Base-by-base conservation (phyloP, 2,888 invertebrate genomes). In the Heliconius sara region DNA sequence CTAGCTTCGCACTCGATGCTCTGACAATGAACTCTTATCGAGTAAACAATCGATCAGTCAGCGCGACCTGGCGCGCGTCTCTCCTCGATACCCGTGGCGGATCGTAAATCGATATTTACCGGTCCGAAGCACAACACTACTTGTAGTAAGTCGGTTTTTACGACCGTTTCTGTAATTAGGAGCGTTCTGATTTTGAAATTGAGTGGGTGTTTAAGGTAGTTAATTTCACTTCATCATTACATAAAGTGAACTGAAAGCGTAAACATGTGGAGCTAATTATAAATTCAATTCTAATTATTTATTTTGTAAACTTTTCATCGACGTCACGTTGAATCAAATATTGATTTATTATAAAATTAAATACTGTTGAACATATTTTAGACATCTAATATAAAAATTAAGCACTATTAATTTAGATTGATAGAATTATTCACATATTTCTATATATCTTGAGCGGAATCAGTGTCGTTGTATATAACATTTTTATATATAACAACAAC, bases 11-110 rank as follows among this genome's bases (percentile, higher is more conserved):
- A 91, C 91, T 92, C 91, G 88, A 87, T 88, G 83, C 87, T 91
- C 94, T 94, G 94, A 95, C 94, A 94, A 94, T 95, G 95, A 95
- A 94, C 94, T 93, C 92, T 89, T 89, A 88, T 89, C 86, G 87
- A 88, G 91, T 94, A 94, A 94, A 94, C 94, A 95, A 88, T 88
- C 87, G 89, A 91, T 94, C 94, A 89, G 84, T 94, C 93, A 88
- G 82, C 93, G 88, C 88, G 91, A 88, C 88, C 93, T 94, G 93
- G 91, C 90, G 89, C 91, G 90, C 88, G 89, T 87, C 91, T 90
- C 89, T 93, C 93, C 88, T 84, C 93, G 87, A 91, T 86, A 87
- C 83, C 87, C 88, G 89, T 88, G 91, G 88, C 90, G 86, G 91
- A 87, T 91, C 92, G 91, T 93, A 92, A 93, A 94, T 93, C 91